Conservation (phyloP, 2,888 invertebrate species). For the Troides oblongomaculatus region DNA sequence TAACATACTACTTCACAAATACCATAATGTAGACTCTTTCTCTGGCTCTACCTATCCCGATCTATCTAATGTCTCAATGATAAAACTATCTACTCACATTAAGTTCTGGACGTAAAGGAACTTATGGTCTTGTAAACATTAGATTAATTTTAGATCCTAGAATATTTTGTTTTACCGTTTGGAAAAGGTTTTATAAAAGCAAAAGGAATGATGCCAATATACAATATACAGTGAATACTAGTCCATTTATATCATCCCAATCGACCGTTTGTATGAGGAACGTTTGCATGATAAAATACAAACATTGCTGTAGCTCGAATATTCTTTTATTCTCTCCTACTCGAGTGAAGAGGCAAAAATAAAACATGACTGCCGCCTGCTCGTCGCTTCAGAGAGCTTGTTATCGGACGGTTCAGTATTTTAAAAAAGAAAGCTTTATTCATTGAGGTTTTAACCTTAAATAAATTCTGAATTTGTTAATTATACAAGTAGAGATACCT, state of each 20-base stretch:
- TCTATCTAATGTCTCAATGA: no score
- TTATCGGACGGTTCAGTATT: constrained; percentile 14
- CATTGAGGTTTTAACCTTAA: constrained; percentile 15
- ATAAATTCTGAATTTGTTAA: not conserved
- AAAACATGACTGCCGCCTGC: constrained; percentile 15
- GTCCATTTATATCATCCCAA: not conserved
- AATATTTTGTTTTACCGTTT: not conserved
- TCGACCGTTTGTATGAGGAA: constrained; percentile 2
- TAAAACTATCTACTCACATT: no score
- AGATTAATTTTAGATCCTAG: no score
- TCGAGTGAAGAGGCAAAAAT: constrained; percentile 1
- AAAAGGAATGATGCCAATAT: not conserved
- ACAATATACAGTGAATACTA: not conserved
- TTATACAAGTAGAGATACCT: not conserved
- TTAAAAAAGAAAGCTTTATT: constrained; percentile 17
- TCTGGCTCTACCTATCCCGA: not conserved
- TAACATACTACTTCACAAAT: not conserved
- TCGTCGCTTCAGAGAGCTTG: constrained; percentile 10
- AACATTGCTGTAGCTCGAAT: constrained; percentile 5
- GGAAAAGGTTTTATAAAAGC: not conserved
- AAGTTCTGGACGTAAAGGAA: no score
- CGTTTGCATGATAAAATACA: constrained; percentile 9
- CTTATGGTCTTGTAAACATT: not conserved
- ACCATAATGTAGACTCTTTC: not conserved
- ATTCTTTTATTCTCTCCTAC: constrained; percentile 4